Evolutionary conservation across 2,797 vertebrate species (phyloP), one percentile per base, ranked within the genome.

Genomic region (Malurus leucopterus): DNA sequence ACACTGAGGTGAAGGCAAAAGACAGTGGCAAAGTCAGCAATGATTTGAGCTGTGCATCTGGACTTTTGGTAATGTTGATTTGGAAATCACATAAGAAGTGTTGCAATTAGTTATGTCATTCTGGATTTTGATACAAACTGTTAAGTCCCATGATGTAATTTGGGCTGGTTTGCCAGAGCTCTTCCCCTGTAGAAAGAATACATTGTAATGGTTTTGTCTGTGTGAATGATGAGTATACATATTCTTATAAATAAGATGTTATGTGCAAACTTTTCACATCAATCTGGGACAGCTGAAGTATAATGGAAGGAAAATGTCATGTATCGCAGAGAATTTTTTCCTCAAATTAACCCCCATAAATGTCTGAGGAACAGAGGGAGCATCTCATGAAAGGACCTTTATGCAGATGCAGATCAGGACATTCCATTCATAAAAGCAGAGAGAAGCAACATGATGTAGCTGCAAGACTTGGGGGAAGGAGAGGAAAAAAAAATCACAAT

Each of bases 351-450:
- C 80, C 74, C 62, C 91, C 84, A 32, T 68, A 88, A 94, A 91
- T 57, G 65, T 84, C 92, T 92, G 59, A 93, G 70, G 89, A 91
- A 80, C 78, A 94, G 72, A 92, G 90, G 34, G 36, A 90, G 34
- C 62, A 74, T 91, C 78, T 90, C 67, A 93, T 94, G 79, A 96
- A 93, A 96, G 76, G 82, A 95, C 71, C 69, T 91, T 89, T 93
- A 95, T 96, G 85, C 84, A 38, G 71, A 94, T 84, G 82, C 83
- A 34, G 72, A 95, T 82, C 69, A 76, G 76, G 82, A 76, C 93
- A 94, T 92, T 83, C 75, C 92, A 92, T 93, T 92, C 84, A 84
- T 62, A 88, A 95, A 95, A 89, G 6, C 36, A 91, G 49, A 78
- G 34, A 85, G 68, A 67, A 20, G 36, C 38, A 58, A 26, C 16